Conservation (phyloP, 2,888 invertebrate species). For the Eurois occulta region DNA sequence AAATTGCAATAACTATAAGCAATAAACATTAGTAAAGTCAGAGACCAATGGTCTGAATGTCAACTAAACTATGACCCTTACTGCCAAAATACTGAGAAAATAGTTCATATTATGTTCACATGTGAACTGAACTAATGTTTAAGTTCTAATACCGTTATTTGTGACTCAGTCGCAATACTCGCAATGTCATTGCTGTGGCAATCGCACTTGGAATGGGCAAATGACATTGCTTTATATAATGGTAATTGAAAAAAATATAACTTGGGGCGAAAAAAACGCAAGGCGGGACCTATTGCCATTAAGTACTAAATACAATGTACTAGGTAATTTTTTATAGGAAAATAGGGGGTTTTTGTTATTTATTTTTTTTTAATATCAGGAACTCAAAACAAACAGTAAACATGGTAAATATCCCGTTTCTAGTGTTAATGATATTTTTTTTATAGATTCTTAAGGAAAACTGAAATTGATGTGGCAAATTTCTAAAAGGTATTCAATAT, state of each 20-base stretch:
- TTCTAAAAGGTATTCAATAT: too few species aligned
- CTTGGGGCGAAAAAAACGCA: too few species aligned
- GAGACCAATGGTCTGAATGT: slow-evolving; percentile 15
- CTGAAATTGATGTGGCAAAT: too few species aligned
- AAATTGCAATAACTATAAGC: slow-evolving; percentile 29
- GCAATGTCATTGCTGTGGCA: slow-evolving; percentile 15
- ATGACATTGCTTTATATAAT: slow-evolving; percentile 3
- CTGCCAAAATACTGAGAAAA: slow-evolving; percentile 46
- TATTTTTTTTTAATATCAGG: too few species aligned
- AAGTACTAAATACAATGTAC: too few species aligned
- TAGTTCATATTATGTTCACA: slow-evolving; percentile 27
- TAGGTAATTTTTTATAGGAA: too few species aligned
- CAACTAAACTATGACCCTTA: slow-evolving; percentile 37
- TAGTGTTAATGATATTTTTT: too few species aligned
- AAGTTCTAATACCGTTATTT: slow-evolving; percentile 44
- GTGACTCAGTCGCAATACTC: slow-evolving; percentile 31
- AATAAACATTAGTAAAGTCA: slow-evolving; percentile 28
- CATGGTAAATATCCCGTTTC: too few species aligned
- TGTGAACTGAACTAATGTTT: slow-evolving; percentile 44
- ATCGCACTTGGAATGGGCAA: background rate
- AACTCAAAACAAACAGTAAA: too few species aligned
- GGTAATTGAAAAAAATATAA: background rate
- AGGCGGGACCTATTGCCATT: too few species aligned
- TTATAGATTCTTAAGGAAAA: too few species aligned
- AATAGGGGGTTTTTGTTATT: too few species aligned